Evolutionary conservation across 2,113 vertebrate genomes (phyloP).

Genomic region (Larimichthys polyactis): DNA sequence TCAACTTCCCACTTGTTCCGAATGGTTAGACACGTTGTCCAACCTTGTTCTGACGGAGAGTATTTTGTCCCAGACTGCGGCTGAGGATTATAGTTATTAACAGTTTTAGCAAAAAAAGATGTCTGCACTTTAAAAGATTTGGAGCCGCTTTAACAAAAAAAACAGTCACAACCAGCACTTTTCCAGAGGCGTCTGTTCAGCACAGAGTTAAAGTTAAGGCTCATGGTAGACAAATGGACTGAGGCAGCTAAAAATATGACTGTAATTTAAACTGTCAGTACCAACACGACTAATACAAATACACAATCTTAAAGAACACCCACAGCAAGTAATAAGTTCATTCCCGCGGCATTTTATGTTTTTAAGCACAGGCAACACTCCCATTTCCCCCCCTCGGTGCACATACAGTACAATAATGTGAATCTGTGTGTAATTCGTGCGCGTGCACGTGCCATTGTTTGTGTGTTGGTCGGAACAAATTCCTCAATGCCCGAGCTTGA

Average conservation of each 20-base stretch:
- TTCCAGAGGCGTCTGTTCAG: slow-evolving; percentile 27
- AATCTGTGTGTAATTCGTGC: background rate
- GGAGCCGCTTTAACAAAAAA: background rate
- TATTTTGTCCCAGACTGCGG: background rate
- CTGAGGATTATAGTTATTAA: background rate
- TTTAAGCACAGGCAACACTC: slow-evolving; percentile 5
- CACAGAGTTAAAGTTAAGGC: slow-evolving; percentile 13
- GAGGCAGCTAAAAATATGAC: slow-evolving; percentile 41
- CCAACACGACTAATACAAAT: slow-evolving; percentile 21
- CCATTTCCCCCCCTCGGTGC: background rate
- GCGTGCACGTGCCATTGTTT: background rate
- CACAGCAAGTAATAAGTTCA: slow-evolving; percentile 31
- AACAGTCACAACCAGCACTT: slow-evolving; percentile 10
- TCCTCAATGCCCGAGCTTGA: slow-evolving; percentile 19
- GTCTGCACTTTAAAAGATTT: background rate
- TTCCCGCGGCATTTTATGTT: background rate
- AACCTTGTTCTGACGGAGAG: background rate
- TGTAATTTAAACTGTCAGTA: slow-evolving; percentile 39
- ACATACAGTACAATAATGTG: background rate
- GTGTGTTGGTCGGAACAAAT: slow-evolving; percentile 29
- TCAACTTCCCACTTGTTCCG: background rate
- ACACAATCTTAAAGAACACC: slow-evolving; percentile 34
- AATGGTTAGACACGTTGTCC: background rate
- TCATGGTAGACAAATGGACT: slow-evolving; percentile 17
- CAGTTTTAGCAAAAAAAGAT: background rate